Conservation (phyloP, 2,888 invertebrate genomes). For the Aporophyla lueneburgensis region DNA sequence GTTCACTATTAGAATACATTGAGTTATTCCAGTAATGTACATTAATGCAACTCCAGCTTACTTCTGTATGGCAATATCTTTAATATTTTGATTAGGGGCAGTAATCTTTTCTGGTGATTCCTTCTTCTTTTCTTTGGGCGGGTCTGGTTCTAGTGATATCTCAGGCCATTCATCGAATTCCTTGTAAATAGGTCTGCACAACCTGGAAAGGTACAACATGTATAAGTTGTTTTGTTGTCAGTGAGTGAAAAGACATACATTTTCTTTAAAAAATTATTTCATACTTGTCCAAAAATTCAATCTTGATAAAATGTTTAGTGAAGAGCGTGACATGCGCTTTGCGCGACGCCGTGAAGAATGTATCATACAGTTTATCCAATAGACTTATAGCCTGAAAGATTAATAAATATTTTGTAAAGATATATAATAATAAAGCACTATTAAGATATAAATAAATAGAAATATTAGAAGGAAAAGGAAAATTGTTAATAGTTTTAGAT, state of each 20-base stretch:
- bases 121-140: conserved; percentile 82
- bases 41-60: conserved; percentile 70
- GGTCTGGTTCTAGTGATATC: conserved; percentile 86
- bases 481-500: conserved; percentile 44
- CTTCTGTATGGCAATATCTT: conserved; percentile 76
- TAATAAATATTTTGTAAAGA: conserved; percentile 87
- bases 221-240: conserved; percentile 30
- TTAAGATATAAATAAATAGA: conserved; percentile 59
- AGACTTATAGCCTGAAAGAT: conserved; percentile 91
- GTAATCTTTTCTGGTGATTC: conserved; percentile 76
- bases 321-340: conserved; percentile 91
- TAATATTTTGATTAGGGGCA: conserved; percentile 70
- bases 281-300: conserved; percentile 93
- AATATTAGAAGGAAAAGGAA: conserved; percentile 54
- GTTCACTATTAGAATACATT: conserved; percentile 41
- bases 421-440: conserved; percentile 78
- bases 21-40: conserved; percentile 14
- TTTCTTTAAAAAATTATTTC: conserved; percentile 75
- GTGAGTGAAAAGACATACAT: conserved; percentile 63
- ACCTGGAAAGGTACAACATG: conserved; percentile 78
- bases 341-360: conserved; percentile 88
- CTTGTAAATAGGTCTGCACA: conserved; percentile 92
- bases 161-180: conserved; percentile 92
- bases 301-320: conserved; percentile 93
- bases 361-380: conserved; percentile 92